Evolutionary conservation across 2,797 vertebrate genomes (phyloP), one percentile per base, ranked within the genome.

Genomic region (Discoglossus pictus): DNA sequence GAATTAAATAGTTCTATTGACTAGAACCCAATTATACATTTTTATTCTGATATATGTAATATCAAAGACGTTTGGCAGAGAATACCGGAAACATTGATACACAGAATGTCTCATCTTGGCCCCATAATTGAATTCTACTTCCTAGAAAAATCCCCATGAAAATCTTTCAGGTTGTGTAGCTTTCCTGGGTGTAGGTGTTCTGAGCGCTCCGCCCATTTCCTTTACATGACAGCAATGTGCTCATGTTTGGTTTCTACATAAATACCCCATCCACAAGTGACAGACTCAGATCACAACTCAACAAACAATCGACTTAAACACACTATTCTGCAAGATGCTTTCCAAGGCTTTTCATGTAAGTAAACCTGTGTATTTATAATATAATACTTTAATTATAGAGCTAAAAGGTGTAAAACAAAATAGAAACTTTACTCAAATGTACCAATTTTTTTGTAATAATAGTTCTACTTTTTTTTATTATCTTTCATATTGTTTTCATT

Each of bases 261-360:
- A 54, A 54, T 43, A 55, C 61, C 25, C 35, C 52, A 38, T 5
- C 8, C 13, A 36, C 3, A 47, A 15, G 13, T 10, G 39, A 55
- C 10, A 25, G 8, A 36, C 24, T 44, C 17, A 64, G 17, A 23
- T 6, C 11, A n/a, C 35, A 55, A 3, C 60, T 40, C 21, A 40
- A 18, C 12, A 27, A 7, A 62, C 2, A 27, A 2, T 23, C 17
- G 10, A 31, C 39, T 3, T 18, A 11, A 69, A 17, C 3, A 5
- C 1, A 65, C 16, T 4, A 73, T 71, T 70, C 46, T 50, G 23
- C 75, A 79, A 63, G 72, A 85, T 82, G 80, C 46, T 78, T 76
- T 79, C 53, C 61, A 50, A 72, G 38, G 74, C 65, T 56, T 39
- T 80, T 1, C 78, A 83, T 74, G 83, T 85, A 83, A 80, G 68